phyloP scores from a whole-genome alignment of 2,113 vertebrate species.

The Psittacula cyanocephala region DNA sequence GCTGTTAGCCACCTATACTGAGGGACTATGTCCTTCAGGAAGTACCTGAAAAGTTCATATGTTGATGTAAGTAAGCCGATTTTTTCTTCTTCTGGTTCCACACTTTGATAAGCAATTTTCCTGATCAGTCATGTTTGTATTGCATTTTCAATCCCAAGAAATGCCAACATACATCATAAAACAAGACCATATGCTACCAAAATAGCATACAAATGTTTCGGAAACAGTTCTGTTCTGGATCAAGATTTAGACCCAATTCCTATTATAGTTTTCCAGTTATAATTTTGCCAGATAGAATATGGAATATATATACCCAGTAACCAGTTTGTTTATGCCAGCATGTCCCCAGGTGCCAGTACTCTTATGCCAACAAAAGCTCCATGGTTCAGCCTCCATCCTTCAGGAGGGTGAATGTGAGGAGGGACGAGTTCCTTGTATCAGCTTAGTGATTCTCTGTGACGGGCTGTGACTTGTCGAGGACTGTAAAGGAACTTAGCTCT shows the following conservation, averaged over 20 bases:
- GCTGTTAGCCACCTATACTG: not conserved
- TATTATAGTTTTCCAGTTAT: not conserved
- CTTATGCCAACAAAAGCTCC: not conserved
- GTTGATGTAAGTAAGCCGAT: not conserved
- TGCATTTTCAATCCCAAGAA: not conserved
- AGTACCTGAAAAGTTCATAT: not conserved
- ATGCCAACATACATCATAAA: not conserved
- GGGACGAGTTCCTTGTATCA: not conserved
- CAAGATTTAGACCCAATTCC: not conserved
- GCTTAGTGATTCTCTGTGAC: rapidly evolving
- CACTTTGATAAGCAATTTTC: not conserved
- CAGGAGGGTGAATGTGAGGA: not conserved
- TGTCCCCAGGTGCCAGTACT: not conserved
- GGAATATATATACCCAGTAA: not conserved
- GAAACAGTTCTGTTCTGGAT: not conserved
- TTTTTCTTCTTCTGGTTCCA: not conserved
- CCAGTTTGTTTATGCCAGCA: not conserved
- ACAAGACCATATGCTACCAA: not conserved
- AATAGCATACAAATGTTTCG: not conserved
- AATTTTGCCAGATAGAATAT: not conserved
- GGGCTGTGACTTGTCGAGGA: rapidly evolving
- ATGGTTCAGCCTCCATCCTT: not conserved
- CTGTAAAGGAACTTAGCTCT: not conserved
- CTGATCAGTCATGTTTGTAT: not conserved
- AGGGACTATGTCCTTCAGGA: not conserved